Base-by-base conservation (phyloP, 2,797 vertebrate genomes). In the Chromis chromis region DNA sequence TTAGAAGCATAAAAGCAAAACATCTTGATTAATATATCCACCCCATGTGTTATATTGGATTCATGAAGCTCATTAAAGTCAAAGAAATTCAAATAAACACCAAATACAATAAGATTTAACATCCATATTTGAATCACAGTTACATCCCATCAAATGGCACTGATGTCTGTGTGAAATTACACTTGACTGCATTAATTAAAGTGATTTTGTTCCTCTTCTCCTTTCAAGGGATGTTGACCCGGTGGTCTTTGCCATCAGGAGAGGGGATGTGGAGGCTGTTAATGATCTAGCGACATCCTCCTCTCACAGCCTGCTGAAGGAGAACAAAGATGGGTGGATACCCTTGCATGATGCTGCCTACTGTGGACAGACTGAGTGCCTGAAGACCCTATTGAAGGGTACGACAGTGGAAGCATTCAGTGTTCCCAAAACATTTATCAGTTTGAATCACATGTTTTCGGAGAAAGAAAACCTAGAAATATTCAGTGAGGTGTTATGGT, bases 291-390 rank as follows among this genome's bases (percentile, higher is more conserved):
- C 94, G 91, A 9, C 93, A 93, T 60, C 97, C 81, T 78, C 96
- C 91, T 89, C 94, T 71, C 93, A 88, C 87, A 87, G 94, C 61
- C 95, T 97, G 53, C 91, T 95, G 6, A 91, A 91, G 69, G 95
- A 95, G 74, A 96, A 96, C 89, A 93, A 94, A 69, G 96, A 98
- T 0, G 97, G 97, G 56, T 99, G 97, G 98, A 93, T 96, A 73
- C 96, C 96, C 1, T 81, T 99, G 62, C 98, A 99, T 0, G 95
- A 97, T 85, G 97, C 97, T 1, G 96, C 96, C 0, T 96, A 93
- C 88, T 95, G 95, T 4, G 97, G 97, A 25, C 94, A 96, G 91
- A 85, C 88, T 4, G 91, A 91, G 74, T 97, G 96, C 77, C 67
- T 98, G 68, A 95, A 91, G 84, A 79, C 93, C 42, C 81, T 99